These are phyloP conservation scores for Ameiurus melas DNA, from an alignment of 2,113 vertebrate genomes.

Conservation along the genomic window DNA sequence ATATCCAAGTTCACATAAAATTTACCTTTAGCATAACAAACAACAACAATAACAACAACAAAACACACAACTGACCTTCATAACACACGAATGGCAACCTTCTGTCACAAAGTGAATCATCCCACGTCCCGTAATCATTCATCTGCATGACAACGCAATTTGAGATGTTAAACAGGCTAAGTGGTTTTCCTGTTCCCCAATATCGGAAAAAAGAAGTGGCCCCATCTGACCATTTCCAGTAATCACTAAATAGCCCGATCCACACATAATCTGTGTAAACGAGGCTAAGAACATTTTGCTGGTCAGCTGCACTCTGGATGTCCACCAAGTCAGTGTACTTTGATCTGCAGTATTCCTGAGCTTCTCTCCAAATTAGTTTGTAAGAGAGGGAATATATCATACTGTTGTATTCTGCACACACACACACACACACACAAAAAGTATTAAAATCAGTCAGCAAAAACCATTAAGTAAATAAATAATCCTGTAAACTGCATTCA, in stretches of 20 bases:
- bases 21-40: neutral
- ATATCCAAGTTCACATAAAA: neutral
- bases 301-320: neutral
- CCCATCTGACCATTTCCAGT: conserved; percentile 38
- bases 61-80: conserved; percentile 5
- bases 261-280: neutral
- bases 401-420: neutral
- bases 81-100: conserved; percentile 22
- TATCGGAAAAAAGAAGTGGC: conserved; percentile 11
- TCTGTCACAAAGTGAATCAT: conserved; percentile 8
- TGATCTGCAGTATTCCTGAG: conserved; percentile 34
- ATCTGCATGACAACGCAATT: conserved; percentile 26
- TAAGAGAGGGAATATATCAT: neutral
- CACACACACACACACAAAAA: conserved; percentile 10
- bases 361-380: neutral
- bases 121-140: conserved; percentile 1
- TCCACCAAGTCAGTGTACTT: conserved; percentile 22
- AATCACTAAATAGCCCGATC: conserved; percentile 33
- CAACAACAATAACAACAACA: neutral
- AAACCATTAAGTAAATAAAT: neutral
- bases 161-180: neutral
- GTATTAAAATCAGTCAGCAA: neutral
- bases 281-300: neutral
- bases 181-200: conserved; percentile 17
- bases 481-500: neutral